Evolutionary conservation across 2,797 vertebrate species (phyloP).

Genomic region (Rousettus madagascariensis): DNA sequence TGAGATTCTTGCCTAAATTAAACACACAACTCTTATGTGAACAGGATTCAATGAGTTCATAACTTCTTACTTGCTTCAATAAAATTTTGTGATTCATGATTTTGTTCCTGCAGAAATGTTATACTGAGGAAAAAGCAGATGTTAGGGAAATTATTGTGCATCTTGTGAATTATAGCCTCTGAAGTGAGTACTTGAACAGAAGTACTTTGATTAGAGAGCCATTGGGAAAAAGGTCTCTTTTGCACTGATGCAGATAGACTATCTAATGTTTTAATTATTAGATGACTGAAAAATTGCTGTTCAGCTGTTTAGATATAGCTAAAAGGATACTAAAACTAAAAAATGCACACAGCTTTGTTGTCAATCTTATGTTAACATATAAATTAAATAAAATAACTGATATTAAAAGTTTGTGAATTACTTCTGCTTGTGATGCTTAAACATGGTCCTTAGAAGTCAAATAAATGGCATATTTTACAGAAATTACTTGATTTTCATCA

Average conservation of each 20-base stretch:
- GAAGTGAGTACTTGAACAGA: background rate
- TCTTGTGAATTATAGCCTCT: background rate
- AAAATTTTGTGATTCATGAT: constrained; percentile 9
- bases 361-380: background rate
- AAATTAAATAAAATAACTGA: background rate
- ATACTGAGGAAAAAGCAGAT: constrained; percentile 1
- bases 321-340: background rate
- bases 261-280: constrained; percentile 30
- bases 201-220: background rate
- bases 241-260: background rate
- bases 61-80: background rate
- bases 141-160: background rate
- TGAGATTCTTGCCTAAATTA: background rate
- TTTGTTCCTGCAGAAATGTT: background rate
- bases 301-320: background rate
- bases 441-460: background rate
- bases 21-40: background rate
- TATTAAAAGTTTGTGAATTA: background rate
- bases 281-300: background rate
- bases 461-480: background rate
- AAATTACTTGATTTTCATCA: background rate
- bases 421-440: background rate
- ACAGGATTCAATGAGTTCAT: background rate
- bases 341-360: background rate
- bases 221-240: background rate